A percentile compares a stretch with the other conserved stretches of the same genome.
These are phyloP conservation scores for Labeo catla DNA, from an alignment of 2,113 vertebrate genomes.

Conservation along the genomic window DNA sequence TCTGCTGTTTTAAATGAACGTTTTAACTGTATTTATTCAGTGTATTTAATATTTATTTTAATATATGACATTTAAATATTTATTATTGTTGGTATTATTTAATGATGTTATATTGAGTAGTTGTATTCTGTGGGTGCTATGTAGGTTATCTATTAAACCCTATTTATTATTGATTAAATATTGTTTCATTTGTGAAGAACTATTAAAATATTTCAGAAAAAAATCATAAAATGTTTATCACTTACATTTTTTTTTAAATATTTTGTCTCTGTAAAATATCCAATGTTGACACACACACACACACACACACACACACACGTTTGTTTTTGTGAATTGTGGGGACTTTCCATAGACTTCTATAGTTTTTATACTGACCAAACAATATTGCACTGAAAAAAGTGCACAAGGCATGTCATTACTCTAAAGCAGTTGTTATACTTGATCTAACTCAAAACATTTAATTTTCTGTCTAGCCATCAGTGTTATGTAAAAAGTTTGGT, in stretches of 20 bases:
- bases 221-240: not conserved
- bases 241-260: not conserved
- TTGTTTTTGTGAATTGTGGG: too few species aligned
- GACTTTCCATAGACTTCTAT: too few species aligned
- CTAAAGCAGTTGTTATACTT: not conserved
- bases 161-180: not conserved
- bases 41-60: not conserved
- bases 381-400: not conserved
- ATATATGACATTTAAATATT: not conserved
- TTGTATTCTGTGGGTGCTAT: constrained; percentile 3
- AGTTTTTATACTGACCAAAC: too few species aligned
- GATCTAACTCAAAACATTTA: not conserved
- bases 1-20: not conserved
- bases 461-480: not conserved
- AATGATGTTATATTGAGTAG: not conserved
- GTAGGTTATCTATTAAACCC: not conserved
- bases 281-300: not conserved
- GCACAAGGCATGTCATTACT: constrained; percentile 13
- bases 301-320: too few species aligned
- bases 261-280: not conserved
- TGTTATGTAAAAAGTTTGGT: not conserved
- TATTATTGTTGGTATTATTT: not conserved
- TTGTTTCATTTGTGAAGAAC: not conserved
- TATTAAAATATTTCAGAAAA: not conserved
- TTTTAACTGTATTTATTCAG: not conserved